Evolutionary conservation across 2,888 invertebrate genomes (phyloP), one percentile per base, ranked within the genome.

Genomic region (Erpobdella octoculata): DNA sequence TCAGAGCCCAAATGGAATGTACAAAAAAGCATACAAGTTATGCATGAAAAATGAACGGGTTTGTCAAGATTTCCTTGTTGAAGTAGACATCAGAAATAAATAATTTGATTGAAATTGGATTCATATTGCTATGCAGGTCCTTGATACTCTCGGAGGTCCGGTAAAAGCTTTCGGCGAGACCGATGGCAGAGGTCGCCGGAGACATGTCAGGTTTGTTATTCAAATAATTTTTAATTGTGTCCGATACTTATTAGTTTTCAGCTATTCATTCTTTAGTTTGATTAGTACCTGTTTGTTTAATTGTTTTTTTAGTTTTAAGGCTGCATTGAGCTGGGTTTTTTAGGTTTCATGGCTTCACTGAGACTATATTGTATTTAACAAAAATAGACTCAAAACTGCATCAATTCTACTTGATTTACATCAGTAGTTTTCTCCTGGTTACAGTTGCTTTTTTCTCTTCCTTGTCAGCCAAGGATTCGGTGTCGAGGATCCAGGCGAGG

Each of bases 11-110:
- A 67, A 46, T 46, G 46, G 67, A 21, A 21, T 67, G 9, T 67
- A 67, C 67, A 67, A 67, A 25, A n/a, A n/a, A 21, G 67, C 67
- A 21, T 28, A 67, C 46, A 67, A 67, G 31, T 31, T 38, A 8
- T 21, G 38, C 46, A 37, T 67, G 21, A 67, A 67, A 33, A 18
- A 67, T 67, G 67, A 67, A 25, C 25, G 37, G 67, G 67, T 67
- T 25, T 28, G 3, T 28, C 21, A 12, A 36, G n/a, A 58, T 8
- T n/a, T 58, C 59, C 21, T 35, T 33, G n/a, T 12, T 65, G 15
- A 25, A 25, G 21, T 18, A n/a, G 64, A 35, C 2, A 59, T 59
- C 28, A 25, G 25, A 33, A 28, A 31, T n/a, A 21, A 53, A n/a
- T 53, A 28, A 53, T 53, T 28, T n/a, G n/a, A n/a, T n/a, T n/a